phyloP scores from a whole-genome alignment of 1,140 invertebrate species.

The Brachystomella parvula region DNA sequence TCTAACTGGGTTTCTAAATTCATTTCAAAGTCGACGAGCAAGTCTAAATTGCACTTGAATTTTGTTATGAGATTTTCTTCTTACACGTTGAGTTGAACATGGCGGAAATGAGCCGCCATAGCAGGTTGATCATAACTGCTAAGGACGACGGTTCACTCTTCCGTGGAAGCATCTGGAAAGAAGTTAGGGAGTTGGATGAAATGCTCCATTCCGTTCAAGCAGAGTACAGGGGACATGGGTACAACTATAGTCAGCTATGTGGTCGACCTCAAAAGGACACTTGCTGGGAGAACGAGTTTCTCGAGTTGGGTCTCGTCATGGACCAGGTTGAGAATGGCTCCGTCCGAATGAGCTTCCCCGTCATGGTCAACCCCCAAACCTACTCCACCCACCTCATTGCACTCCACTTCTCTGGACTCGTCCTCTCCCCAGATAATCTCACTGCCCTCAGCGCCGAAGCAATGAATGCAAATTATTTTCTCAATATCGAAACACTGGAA shows the following conservation, averaged over 20 bases:
- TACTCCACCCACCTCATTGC: background rate
- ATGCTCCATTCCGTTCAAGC: background rate
- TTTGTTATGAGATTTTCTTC: too few species aligned
- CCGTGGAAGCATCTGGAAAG: background rate
- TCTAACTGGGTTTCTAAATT: too few species aligned
- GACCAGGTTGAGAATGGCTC: background rate
- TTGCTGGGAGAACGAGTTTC: background rate
- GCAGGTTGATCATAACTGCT: background rate
- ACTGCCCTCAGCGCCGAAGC: background rate
- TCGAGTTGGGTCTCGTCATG: background rate
- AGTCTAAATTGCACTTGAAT: too few species aligned
- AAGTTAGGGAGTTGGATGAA: background rate
- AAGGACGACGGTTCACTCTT: background rate
- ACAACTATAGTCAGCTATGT: too few species aligned
- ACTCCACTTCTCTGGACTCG: background rate
- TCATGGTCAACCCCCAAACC: background rate
- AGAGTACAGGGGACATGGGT: background rate
- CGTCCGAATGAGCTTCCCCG: background rate
- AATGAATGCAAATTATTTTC: conserved; percentile 4
- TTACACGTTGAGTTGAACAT: too few species aligned
- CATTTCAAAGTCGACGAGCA: too few species aligned
- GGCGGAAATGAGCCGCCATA: too few species aligned
- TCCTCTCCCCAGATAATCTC: background rate
- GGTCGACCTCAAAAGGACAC: too few species aligned
- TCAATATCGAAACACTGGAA: background rate